Percentiles rank a stretch among this genome's conserved stretches.
Evolutionary conservation across 2,113 vertebrate genomes (phyloP).

Genomic region (Alexandromys fortis): DNA sequence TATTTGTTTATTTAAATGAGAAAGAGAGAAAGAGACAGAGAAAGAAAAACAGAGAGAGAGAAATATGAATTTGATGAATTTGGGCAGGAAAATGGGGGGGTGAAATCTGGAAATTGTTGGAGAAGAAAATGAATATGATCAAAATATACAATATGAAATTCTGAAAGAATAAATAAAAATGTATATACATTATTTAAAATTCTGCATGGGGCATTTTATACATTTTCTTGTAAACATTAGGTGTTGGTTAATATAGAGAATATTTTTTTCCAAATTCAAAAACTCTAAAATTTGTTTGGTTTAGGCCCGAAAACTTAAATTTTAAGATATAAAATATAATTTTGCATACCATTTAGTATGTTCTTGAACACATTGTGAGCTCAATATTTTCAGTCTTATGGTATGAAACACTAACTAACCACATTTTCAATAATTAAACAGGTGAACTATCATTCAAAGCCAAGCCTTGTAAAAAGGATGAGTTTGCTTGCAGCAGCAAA

Average conservation of each 20-base stretch:
- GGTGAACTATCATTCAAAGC: conserved; percentile 88
- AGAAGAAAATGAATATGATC: neutral
- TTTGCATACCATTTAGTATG: neutral
- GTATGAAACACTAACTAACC: conserved; percentile 44
- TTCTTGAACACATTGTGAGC: conserved; percentile 32
- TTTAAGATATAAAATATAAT: neutral
- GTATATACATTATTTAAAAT: neutral
- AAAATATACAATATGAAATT: neutral
- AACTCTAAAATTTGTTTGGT: neutral
- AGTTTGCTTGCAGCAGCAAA: conserved; percentile 94
- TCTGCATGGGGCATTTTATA: neutral
- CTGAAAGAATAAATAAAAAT: neutral
- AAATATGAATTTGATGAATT: neutral
- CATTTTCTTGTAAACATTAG: neutral
- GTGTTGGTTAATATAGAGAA: neutral
- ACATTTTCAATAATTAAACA: conserved; percentile 77
- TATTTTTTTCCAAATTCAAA: neutral
- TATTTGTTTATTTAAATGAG: neutral
- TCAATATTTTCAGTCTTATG: conserved; percentile 33
- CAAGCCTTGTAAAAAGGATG: conserved; percentile 94
- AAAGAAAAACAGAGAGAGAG: too few relatives aligned
- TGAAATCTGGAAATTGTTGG: neutral
- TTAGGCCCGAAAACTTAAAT: neutral
- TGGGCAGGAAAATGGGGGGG: neutral
- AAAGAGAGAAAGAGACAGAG: neutral